phyloP scores from a whole-genome alignment of 1,140 invertebrate genomes.

The Drosophila pseudoobscura region DNA sequence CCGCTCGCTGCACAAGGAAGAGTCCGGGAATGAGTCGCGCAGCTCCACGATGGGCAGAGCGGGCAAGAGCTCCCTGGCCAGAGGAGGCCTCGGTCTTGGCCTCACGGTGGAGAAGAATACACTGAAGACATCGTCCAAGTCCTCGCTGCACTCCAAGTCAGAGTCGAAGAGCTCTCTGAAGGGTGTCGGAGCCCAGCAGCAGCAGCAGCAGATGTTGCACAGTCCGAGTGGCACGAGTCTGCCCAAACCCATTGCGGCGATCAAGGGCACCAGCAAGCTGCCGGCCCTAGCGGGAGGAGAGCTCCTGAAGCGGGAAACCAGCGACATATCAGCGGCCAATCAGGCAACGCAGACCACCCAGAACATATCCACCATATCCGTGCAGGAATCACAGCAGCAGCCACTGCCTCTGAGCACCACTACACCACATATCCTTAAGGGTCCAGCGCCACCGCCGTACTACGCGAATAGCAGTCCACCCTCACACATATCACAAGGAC shows the following conservation, averaged over 20 bases:
- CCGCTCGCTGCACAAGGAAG: constrained; percentile 73
- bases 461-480: constrained; percentile 55
- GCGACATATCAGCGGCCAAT: constrained; percentile 72
- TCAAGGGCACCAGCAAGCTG: constrained; percentile 92
- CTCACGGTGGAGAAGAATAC: constrained; percentile 60
- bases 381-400: constrained; percentile 17
- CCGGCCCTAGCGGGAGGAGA: constrained; percentile 77
- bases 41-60: constrained; percentile 69
- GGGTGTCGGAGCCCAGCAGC: constrained; percentile 30
- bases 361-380: constrained; percentile 75
- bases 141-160: constrained; percentile 74
- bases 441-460: constrained; percentile 48
- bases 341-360: constrained; percentile 42
- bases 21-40: constrained; percentile 63
- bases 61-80: constrained; percentile 57
- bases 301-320: constrained; percentile 68
- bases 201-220: constrained; percentile 40
- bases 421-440: constrained; percentile 72
- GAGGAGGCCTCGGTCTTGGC: constrained; percentile 19
- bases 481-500: constrained; percentile 55
- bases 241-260: constrained; percentile 94
- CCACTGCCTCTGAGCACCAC: constrained; percentile 14
- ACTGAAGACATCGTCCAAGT: constrained; percentile 72
- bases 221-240: constrained; percentile 87
- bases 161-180: constrained; percentile 77